phyloP scores from a whole-genome alignment of 64 coral and sea anemone genomes.

The Orbicella faveolata region DNA sequence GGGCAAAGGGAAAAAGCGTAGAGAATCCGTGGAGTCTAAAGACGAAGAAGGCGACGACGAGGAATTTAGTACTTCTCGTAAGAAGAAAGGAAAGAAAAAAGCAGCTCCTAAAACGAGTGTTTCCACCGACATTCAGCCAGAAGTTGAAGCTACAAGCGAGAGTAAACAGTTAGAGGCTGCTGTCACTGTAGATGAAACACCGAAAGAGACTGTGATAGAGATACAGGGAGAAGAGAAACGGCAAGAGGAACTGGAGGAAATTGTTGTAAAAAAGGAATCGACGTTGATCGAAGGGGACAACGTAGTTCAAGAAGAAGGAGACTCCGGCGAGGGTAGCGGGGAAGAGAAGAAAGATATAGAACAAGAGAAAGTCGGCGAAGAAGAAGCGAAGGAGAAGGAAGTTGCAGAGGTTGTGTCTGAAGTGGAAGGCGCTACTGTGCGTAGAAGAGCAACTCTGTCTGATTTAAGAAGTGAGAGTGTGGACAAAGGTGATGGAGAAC shows the following conservation, averaged over 20 bases:
- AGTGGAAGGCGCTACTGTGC: not conserved
- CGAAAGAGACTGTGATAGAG: conserved; percentile 20
- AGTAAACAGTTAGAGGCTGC: not conserved
- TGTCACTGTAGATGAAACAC: conserved; percentile 5
- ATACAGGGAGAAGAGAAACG: conserved; percentile 14
- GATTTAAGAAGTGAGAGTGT: conserved; percentile 53
- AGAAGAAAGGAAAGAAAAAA: conserved; percentile 46
- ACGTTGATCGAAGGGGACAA: not conserved
- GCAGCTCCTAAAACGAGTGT: not conserved
- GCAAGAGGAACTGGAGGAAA: conserved; percentile 11
- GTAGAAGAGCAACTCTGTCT: conserved; percentile 64
- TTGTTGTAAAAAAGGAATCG: conserved; percentile 6
- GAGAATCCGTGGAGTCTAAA: not conserved
- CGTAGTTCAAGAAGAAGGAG: not conserved
- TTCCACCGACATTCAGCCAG: not conserved
- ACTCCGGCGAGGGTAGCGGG: not conserved
- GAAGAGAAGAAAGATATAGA: conserved; percentile 43
- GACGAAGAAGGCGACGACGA: not conserved
- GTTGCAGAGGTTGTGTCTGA: not conserved
- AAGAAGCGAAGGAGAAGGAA: not conserved
- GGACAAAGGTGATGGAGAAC: conserved; percentile 39
- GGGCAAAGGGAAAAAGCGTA: conserved; percentile 16
- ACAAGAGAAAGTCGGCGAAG: conserved; percentile 43
- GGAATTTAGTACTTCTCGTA: not conserved
- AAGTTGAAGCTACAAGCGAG: not conserved